Conservation (phyloP, 1,140 invertebrate genomes). For the Hestina assimilis region DNA sequence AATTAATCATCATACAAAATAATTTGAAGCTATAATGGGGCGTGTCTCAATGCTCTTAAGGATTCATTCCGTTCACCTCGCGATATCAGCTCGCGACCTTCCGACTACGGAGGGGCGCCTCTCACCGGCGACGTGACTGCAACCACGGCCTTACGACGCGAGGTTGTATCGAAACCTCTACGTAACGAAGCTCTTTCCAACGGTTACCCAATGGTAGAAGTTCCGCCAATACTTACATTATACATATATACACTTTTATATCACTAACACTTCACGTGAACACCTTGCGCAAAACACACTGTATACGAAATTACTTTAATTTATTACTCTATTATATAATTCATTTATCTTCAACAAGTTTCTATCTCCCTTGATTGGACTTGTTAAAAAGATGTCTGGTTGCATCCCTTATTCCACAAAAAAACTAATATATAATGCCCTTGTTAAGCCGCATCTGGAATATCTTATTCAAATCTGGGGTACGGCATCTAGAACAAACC, state of each 20-base stretch:
- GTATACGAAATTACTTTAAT: slow-evolving; percentile 7
- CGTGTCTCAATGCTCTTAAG: slow-evolving; percentile 47
- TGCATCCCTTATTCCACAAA: too few relatives aligned
- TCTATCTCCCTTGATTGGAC: too few relatives aligned
- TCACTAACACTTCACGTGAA: slow-evolving; percentile 64
- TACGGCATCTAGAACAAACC: too few relatives aligned
- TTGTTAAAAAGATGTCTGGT: too few relatives aligned
- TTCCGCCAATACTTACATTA: slow-evolving; percentile 58
- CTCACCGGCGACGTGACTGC: slow-evolving; percentile 74
- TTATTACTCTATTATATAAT: too few relatives aligned
- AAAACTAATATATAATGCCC: too few relatives aligned
- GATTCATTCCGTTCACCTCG: slow-evolving; percentile 71
- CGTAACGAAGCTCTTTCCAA: slow-evolving; percentile 73
- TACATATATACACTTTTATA: slow-evolving; percentile 43
- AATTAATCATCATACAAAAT: too few relatives aligned
- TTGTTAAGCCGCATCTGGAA: too few relatives aligned
- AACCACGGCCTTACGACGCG: slow-evolving; percentile 72
- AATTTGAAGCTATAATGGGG: slow-evolving; percentile 25
- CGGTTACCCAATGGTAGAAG: slow-evolving; percentile 71
- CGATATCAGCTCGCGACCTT: slow-evolving; percentile 67
- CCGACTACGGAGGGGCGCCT: slow-evolving; percentile 67
- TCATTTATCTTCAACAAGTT: too few relatives aligned
- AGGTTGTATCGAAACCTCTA: slow-evolving; percentile 74
- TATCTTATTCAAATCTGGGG: too few relatives aligned
- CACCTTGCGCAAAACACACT: slow-evolving; percentile 52